Percentiles rank a stretch among this genome's conserved stretches.
Evolutionary conservation across 2,888 invertebrate species (phyloP).

Genomic region (Polydrusus pterygomalis): DNA sequence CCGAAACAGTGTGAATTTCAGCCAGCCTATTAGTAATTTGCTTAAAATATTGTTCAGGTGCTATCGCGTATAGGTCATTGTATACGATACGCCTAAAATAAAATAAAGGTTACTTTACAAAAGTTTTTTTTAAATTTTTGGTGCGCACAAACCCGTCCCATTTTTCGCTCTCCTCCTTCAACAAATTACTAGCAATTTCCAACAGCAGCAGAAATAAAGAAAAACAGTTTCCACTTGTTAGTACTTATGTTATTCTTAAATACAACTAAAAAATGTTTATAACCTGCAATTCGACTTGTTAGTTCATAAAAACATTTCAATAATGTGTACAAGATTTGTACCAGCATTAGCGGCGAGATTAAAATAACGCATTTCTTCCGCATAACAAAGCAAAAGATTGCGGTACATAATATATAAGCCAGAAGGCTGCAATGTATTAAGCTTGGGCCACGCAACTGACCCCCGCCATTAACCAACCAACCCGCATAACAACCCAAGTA

Average conservation of each 20-base stretch:
- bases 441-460: too few species aligned
- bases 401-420: too few species aligned
- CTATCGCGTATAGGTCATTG: conserved; percentile 91
- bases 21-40: conserved; percentile 91
- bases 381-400: too few species aligned
- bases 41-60: conserved; percentile 96
- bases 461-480: too few species aligned
- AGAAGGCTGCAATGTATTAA: too few species aligned
- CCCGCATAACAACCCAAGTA: too few species aligned
- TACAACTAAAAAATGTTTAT: not conserved
- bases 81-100: conserved; percentile 88
- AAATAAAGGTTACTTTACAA: conserved; percentile 23
- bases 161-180: conserved; percentile 59
- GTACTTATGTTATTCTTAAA: conserved; percentile 25
- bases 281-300: not conserved
- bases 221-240: conserved; percentile 44
- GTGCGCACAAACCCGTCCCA: conserved; percentile 64
- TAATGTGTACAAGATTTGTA: too few species aligned
- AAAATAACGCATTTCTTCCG: too few species aligned
- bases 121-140: not conserved
- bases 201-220: conserved; percentile 60
- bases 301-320: too few species aligned
- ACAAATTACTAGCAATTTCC: conserved; percentile 60
- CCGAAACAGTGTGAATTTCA: conserved; percentile 92
- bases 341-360: too few species aligned